These are phyloP conservation scores for Penaeus japonicus DNA, from an alignment of 1,140 invertebrate genomes.

Conservation along the genomic window DNA sequence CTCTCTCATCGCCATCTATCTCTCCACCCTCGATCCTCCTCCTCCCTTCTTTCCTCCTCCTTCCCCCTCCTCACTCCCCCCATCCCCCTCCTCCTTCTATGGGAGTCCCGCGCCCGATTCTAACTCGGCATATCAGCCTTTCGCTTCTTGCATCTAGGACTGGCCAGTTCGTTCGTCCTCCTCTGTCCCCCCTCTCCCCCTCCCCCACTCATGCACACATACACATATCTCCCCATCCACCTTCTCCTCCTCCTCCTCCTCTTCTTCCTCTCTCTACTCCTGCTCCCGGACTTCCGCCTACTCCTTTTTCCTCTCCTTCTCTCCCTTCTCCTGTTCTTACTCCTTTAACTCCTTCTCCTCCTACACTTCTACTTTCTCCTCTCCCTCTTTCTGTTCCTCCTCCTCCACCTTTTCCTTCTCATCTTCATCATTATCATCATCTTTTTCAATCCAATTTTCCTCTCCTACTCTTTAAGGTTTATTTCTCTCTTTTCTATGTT, in stretches of 20 bases:
- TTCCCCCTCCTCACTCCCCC: too few relatives aligned
- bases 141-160: neutral
- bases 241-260: neutral
- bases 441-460: too few relatives aligned
- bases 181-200: neutral
- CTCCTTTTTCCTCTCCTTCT: neutral
- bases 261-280: neutral
- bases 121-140: too few relatives aligned
- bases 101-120: too few relatives aligned
- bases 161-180: slow-evolving; percentile 7
- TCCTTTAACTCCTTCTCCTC: neutral
- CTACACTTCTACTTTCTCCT: neutral
- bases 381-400: neutral
- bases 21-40: too few relatives aligned
- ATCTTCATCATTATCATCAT: too few relatives aligned
- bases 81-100: too few relatives aligned
- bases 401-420: neutral
- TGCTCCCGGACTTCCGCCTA: neutral
- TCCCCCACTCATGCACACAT: slow-evolving; percentile 17
- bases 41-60: too few relatives aligned
- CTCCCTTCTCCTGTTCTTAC: neutral
- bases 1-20: too few relatives aligned
- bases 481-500: too few relatives aligned
- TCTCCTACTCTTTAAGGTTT: too few relatives aligned
- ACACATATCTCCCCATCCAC: neutral